Conservation (phyloP, 1,140 invertebrate species). For the Triops cancriformis region DNA sequence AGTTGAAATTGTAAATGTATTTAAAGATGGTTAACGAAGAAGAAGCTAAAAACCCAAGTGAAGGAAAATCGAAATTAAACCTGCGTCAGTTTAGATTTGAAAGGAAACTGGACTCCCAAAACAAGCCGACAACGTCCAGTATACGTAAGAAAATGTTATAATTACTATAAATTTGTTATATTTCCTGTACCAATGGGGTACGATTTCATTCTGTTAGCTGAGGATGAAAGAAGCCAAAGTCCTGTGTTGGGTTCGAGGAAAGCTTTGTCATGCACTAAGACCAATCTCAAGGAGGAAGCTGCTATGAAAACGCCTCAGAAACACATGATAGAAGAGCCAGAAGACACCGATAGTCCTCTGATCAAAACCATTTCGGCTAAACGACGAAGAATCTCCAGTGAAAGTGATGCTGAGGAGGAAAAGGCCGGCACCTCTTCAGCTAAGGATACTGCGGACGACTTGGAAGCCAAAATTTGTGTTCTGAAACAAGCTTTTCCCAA, state of each 20-base stretch:
- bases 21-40: background rate
- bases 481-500: background rate
- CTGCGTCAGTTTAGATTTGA: background rate
- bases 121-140: background rate
- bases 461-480: background rate
- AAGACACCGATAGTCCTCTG: background rate
- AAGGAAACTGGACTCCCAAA: background rate
- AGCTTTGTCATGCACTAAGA: background rate
- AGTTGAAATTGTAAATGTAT: no score
- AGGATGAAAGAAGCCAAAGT: background rate
- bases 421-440: background rate
- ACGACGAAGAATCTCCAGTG: conserved; percentile 3
- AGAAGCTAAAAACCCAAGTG: background rate
- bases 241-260: background rate
- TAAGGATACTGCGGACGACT: background rate
- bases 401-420: background rate
- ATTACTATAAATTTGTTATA: background rate
- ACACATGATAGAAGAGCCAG: background rate
- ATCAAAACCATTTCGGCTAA: background rate
- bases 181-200: background rate
- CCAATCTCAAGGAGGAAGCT: background rate
- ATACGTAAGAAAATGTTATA: background rate
- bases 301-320: background rate
- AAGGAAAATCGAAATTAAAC: background rate
- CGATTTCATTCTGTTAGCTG: background rate